Evolutionary conservation across 2,888 invertebrate species (phyloP).

Genomic region (Latrodectus elegans): DNA sequence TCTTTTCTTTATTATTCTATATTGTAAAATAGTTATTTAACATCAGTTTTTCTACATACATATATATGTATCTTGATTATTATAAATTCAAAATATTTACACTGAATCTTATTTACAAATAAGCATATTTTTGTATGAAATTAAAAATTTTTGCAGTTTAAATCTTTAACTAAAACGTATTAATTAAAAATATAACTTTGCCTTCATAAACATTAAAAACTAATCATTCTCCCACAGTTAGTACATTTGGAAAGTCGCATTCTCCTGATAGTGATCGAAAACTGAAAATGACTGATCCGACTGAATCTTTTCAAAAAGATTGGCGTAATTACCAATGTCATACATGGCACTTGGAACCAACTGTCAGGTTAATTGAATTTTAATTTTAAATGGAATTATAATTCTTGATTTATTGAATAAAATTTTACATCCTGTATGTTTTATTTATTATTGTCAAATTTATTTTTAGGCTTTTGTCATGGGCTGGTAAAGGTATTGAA

Average conservation of each 20-base stretch:
- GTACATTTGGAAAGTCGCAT: constrained; percentile 66
- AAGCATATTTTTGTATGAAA: too few species aligned
- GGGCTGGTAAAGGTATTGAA: constrained; percentile 97
- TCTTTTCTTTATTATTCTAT: too few species aligned
- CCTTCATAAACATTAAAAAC: not conserved
- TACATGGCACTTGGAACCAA: constrained; percentile 97
- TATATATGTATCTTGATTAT: too few species aligned
- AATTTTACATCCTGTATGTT: constrained; percentile 31
- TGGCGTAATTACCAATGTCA: constrained; percentile 93
- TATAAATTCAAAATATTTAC: too few species aligned
- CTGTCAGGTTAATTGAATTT: constrained; percentile 81
- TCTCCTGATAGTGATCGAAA: constrained; percentile 70
- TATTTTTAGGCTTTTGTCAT: constrained; percentile 76
- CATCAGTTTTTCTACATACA: too few species aligned
- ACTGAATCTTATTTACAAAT: too few species aligned
- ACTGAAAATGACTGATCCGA: constrained; percentile 72
- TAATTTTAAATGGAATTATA: not conserved
- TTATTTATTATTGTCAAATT: not conserved
- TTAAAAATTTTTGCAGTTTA: too few species aligned
- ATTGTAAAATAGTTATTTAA: too few species aligned
- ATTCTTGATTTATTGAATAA: not conserved
- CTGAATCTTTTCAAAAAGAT: constrained; percentile 81
- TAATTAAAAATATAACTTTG: not conserved
- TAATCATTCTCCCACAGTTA: constrained; percentile 25
- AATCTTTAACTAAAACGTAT: too few species aligned